phyloP scores from a whole-genome alignment of 2,888 invertebrate species.

The Agriopis leucophaearia region DNA sequence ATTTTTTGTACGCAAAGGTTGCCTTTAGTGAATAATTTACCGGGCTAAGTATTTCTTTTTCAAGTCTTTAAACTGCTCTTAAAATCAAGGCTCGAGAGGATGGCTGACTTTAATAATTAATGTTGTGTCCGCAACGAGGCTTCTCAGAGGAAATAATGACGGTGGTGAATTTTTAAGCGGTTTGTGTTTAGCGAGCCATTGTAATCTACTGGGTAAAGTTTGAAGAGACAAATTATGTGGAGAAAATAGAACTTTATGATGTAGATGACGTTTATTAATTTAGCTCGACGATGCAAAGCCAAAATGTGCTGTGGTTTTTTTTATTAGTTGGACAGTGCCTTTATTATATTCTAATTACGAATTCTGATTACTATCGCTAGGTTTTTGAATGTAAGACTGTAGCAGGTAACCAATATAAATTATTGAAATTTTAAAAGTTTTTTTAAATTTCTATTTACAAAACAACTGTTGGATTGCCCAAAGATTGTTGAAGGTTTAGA shows the following conservation, averaged over 20 bases:
- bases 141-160: constrained; percentile 63
- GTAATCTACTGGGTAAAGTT: constrained; percentile 49
- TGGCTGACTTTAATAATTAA: constrained; percentile 66
- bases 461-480: too few relatives aligned
- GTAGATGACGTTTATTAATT: neutral
- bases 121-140: constrained; percentile 60
- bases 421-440: too few relatives aligned
- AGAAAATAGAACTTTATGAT: constrained; percentile 3
- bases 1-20: constrained; percentile 32
- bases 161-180: constrained; percentile 65
- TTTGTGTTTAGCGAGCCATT: constrained; percentile 59
- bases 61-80: constrained; percentile 60
- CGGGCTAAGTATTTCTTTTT: constrained; percentile 49
- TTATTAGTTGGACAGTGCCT: too few relatives aligned
- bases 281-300: too few relatives aligned
- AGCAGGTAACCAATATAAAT: too few relatives aligned
- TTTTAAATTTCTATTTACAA: too few relatives aligned
- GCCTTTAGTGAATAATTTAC: constrained; percentile 34
- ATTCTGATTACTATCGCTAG: too few relatives aligned
- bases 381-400: too few relatives aligned
- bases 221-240: constrained; percentile 50
- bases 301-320: too few relatives aligned
- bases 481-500: too few relatives aligned
- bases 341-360: too few relatives aligned
- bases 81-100: constrained; percentile 59